Evolutionary conservation across 2,888 invertebrate species (phyloP).

Genomic region (Ceramica pisi): DNA sequence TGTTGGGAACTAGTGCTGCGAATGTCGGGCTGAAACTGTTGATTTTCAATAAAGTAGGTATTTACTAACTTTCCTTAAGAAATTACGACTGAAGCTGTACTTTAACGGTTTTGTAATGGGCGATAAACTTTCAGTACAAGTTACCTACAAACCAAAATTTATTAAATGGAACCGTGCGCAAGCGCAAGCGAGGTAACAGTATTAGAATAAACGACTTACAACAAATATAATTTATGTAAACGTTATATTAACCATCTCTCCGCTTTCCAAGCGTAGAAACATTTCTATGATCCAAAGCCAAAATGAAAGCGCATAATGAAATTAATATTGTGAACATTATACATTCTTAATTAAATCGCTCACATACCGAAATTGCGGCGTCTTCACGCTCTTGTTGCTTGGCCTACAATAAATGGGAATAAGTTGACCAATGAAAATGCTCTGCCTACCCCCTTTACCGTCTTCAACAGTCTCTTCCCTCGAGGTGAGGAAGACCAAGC

Average conservation of each 20-base stretch:
- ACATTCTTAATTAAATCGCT: conserved; percentile 76
- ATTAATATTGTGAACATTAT: conserved; percentile 68
- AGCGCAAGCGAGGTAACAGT: conserved; percentile 8
- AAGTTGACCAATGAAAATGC: conserved; percentile 53
- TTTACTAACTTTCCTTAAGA: conserved; percentile 9
- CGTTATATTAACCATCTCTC: conserved; percentile 54
- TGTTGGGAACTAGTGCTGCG: background rate
- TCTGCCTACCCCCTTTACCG: conserved; percentile 1
- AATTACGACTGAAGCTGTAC: conserved; percentile 4
- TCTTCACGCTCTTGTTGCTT: conserved; percentile 80
- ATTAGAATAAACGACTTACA: conserved; percentile 15
- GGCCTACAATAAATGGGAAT: conserved; percentile 66
- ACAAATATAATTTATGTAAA: conserved; percentile 36
- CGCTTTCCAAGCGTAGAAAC: conserved; percentile 57
- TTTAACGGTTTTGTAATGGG: conserved; percentile 30
- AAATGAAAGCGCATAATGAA: conserved; percentile 75
- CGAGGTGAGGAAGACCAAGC: conserved; percentile 50
- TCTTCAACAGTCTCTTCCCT: background rate
- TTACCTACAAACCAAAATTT: conserved; percentile 14
- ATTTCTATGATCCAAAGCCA: conserved; percentile 65
- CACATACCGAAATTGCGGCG: conserved; percentile 74
- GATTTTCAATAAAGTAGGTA: background rate
- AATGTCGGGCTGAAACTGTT: background rate
- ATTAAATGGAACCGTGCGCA: conserved; percentile 25
- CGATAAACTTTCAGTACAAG: conserved; percentile 25